Evolutionary conservation across 2,113 vertebrate species (phyloP), one percentile per base, ranked within the genome.

Genomic region (Archilochus colubris): DNA sequence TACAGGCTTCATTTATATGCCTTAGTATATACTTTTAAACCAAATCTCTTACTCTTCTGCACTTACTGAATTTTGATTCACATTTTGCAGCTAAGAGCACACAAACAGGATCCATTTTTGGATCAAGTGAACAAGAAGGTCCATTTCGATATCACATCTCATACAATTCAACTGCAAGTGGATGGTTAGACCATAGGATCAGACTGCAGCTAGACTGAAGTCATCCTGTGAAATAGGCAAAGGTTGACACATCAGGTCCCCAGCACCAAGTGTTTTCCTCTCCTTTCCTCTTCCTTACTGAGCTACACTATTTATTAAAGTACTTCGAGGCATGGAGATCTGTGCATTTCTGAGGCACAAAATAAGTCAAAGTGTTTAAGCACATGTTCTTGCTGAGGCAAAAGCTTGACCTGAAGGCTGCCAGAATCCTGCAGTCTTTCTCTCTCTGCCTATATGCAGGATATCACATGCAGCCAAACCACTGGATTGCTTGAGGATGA

Each of bases 361-460:
- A 4, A 8, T 9, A 67, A 84, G 7, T 51, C 43, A 36, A n/a
- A 43, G 10, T 40, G 12, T 48, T n/a, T 81, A 62, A 77, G 18
- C 30, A 57, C 1, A 1, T 25, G 9, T 20, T 6, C 16, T 81
- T 75, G 8, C 25, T 2, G 1, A 54, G 25, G 55, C 12, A 72
- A 54, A 66, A 55, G 7, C 9, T 64, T 83, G 15, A 40, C 31
- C 21, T 54, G 13, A 30, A 58, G 24, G 28, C 53, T 2, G 1
- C 16, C 31, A 12, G 25, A 77, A 6, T 7, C 5, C n/a, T 44
- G 27, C 0, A 0, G 14, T 46, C 1, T 25, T n/a, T 62, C 15
- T 25, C 20, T 46, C 19, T 30, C 20, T 43, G 2, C 28, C 31
- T n/a, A 14, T 14, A 28, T 3, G 18, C 48, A 61, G 12, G 79